Evolutionary conservation across 2,113 vertebrate species (phyloP), one percentile per base, ranked within the genome.

Genomic region (Hemicordylus capensis): DNA sequence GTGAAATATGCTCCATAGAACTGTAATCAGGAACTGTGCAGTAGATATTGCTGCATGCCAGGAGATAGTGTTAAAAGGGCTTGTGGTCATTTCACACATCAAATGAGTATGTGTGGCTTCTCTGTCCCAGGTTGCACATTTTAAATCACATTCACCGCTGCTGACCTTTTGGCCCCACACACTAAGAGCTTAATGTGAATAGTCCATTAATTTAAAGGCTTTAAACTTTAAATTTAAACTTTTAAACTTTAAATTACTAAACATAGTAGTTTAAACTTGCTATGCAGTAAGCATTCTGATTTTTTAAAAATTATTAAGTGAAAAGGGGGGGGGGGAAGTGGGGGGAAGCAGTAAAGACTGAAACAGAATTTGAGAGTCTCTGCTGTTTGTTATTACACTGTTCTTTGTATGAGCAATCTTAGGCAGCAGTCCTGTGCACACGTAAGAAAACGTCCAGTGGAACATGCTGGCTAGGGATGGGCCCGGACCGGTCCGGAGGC

Each of bases 201-300:
- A 94, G 92, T 94, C 88, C 92, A 90, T 89, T 95, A 94, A 95
- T 94, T 95, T 95, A 92, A 95, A 94, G 92, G 83, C 83, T 87
- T n/a, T n/a, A n/a, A n/a, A n/a, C n/a, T n/a, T n/a, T n/a, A n/a
- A n/a, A n/a, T n/a, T n/a, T n/a, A n/a, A n/a, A n/a, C n/a, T n/a
- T n/a, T n/a, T n/a, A n/a, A n/a, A n/a, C n/a, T n/a, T n/a, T n/a
- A n/a, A n/a, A n/a, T n/a, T n/a, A n/a, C n/a, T n/a, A n/a, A n/a
- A n/a, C n/a, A n/a, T n/a, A n/a, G 86, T 75, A 85, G 94, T 94
- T 96, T 93, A 94, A 95, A 81, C 75, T 80, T 80, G 91, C 84
- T 90, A 80, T 93, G 91, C 87, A 89, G 88, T 93, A 89, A 89
- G 88, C 93, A 91, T 90, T 90, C 86, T 75, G 87, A 90, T 91